These are phyloP conservation scores for Psammodynastes pulverulentus DNA, from an alignment of 2,113 vertebrate species.

Conservation along the genomic window DNA sequence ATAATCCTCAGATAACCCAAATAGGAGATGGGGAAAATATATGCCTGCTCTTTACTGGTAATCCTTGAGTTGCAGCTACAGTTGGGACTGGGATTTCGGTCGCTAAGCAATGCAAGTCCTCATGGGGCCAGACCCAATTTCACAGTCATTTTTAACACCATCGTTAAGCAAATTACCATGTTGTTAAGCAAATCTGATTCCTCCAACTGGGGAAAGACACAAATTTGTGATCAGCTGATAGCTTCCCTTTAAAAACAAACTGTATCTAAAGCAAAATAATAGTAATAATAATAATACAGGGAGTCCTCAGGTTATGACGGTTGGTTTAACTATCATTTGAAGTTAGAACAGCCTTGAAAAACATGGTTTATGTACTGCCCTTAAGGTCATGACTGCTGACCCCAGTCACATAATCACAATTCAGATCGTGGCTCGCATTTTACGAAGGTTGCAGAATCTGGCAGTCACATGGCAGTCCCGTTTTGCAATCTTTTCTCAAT, in stretches of 20 bases:
- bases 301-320: neutral
- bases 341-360: neutral
- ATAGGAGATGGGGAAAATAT: neutral
- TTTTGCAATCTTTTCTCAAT: neutral
- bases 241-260: neutral
- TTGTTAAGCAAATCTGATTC: neutral
- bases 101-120: neutral
- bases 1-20: neutral
- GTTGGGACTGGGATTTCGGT: neutral
- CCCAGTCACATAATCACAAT: too few relatives aligned
- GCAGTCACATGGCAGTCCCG: too few relatives aligned
- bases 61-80: neutral
- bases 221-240: neutral
- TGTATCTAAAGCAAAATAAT: too few relatives aligned
- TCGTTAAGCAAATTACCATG: neutral
- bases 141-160: neutral
- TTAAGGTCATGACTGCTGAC: too few relatives aligned
- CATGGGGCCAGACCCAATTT: neutral
- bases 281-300: neutral
- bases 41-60: neutral
- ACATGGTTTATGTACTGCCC: neutral
- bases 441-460: too few relatives aligned
- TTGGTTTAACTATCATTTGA: neutral
- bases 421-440: too few relatives aligned
- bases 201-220: neutral